A percentile compares a stretch with the other conserved stretches of the same genome.
These are phyloP conservation scores for Doris montereyensis DNA, from an alignment of 2,888 invertebrate genomes.

Conservation along the genomic window DNA sequence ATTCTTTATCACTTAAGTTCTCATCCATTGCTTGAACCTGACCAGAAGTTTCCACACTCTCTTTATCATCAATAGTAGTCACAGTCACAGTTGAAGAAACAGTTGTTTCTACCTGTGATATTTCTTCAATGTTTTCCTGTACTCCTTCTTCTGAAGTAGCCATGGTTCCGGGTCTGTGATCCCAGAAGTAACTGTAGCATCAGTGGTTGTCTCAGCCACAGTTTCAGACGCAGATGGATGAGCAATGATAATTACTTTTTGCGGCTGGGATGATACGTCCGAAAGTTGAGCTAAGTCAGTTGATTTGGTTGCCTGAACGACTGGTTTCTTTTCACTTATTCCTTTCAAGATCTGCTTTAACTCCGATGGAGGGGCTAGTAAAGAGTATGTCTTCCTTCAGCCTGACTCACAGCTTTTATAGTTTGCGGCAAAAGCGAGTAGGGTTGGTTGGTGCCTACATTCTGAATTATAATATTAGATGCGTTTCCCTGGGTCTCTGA, in stretches of 20 bases:
- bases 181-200: background rate
- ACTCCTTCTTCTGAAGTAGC: background rate
- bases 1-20: background rate
- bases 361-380: background rate
- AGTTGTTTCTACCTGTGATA: no score
- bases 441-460: background rate
- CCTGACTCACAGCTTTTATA: background rate
- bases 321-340: background rate
- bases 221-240: background rate
- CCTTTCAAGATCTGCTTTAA: background rate
- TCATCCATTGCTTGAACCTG: background rate
- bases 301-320: no score
- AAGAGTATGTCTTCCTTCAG: conserved; percentile 16
- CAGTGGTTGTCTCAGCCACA: background rate
- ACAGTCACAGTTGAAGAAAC: no score
- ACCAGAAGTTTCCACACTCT: no score
- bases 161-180: background rate
- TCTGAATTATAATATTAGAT: background rate
- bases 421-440: background rate
- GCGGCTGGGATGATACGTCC: no score
- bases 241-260: background rate
- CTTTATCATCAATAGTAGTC: no score
- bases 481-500: no score
- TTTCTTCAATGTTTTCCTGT: background rate
- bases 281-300: no score